These are phyloP conservation scores for Patiria pectinifera DNA, from an alignment of 53 echinoderm and acorn worm genomes.

Conservation along the genomic window DNA sequence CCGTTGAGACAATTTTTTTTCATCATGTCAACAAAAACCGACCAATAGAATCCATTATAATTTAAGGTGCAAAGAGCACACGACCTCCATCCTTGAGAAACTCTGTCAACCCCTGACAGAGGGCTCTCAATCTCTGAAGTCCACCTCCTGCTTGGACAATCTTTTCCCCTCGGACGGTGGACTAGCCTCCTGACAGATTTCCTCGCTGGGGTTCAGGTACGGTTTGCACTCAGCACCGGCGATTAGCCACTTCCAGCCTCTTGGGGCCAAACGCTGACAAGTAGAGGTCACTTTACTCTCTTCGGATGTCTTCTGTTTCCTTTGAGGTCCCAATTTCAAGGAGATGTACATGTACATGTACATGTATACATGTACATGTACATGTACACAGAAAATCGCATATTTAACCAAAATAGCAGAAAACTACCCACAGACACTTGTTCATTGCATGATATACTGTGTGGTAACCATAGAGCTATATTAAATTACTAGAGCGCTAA, in stretches of 20 bases:
- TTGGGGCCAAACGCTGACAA: slow-evolving; percentile 2
- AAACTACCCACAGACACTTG: too few relatives aligned
- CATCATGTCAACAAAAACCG: neutral
- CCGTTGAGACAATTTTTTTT: neutral
- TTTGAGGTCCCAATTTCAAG: neutral
- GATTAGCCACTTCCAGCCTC: slow-evolving; percentile 33
- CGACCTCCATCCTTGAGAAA: slow-evolving; percentile 39
- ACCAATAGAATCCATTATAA: slow-evolving; percentile 14
- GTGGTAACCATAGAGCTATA: too few relatives aligned
- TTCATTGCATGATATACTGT: too few relatives aligned
- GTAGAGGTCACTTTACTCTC: slow-evolving; percentile 3
- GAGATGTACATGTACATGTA: neutral
- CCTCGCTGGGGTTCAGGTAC: neutral
- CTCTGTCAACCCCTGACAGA: slow-evolving; percentile 17
- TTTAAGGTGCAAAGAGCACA: slow-evolving; percentile 24
- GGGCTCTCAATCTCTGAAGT: neutral
- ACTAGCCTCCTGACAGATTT: neutral
- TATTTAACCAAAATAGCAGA: too few relatives aligned
- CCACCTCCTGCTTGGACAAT: slow-evolving; percentile 4
- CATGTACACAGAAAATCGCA: neutral
- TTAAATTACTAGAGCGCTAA: too few relatives aligned
- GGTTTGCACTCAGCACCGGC: neutral
- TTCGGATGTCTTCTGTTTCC: neutral
- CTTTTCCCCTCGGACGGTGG: neutral
- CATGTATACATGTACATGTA: too few relatives aligned